Percentiles rank a stretch among this genome's conserved stretches.
phyloP scores from a whole-genome alignment of 1,140 invertebrate genomes.

The Amyelois transitella region DNA sequence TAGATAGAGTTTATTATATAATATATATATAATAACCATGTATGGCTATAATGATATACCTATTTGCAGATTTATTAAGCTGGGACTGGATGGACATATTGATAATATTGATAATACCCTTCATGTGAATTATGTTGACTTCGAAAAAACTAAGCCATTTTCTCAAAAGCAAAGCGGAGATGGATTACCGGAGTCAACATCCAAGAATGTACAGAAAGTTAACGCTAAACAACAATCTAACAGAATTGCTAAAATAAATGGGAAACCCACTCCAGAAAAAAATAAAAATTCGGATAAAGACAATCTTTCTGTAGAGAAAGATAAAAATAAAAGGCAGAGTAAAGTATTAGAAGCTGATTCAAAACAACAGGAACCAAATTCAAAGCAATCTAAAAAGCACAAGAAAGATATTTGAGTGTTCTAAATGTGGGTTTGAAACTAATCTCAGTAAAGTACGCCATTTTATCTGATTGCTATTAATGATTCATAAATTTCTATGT shows the following conservation, averaged over 20 bases:
- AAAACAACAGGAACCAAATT: conserved; percentile 25
- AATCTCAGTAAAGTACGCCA: not conserved
- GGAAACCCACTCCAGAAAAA: conserved; percentile 13
- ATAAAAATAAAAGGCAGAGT: conserved; percentile 35
- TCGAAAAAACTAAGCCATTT: conserved; percentile 56
- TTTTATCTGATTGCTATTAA: too few relatives aligned
- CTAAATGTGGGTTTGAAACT: not conserved
- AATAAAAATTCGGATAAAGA: conserved; percentile 22
- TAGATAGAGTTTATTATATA: too few relatives aligned
- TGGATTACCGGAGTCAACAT: conserved; percentile 19
- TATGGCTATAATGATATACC: not conserved
- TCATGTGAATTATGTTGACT: conserved; percentile 49
- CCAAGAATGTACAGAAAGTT: conserved; percentile 22
- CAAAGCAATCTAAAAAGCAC: conserved; percentile 31
- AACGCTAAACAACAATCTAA: conserved; percentile 13
- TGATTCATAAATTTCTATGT: too few relatives aligned
- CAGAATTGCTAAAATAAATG: conserved; percentile 17
- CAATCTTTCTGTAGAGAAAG: conserved; percentile 25
- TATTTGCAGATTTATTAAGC: conserved; percentile 40
- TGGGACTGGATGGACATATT: conserved; percentile 35
- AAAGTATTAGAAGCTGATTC: conserved; percentile 26
- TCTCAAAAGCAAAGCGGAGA: conserved; percentile 33
- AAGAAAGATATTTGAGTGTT: conserved; percentile 18
- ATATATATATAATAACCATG: too few relatives aligned
- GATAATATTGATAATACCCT: conserved; percentile 37